Evolutionary conservation across 2,113 vertebrate species (phyloP).

Genomic region (Agelaius phoeniceus): DNA sequence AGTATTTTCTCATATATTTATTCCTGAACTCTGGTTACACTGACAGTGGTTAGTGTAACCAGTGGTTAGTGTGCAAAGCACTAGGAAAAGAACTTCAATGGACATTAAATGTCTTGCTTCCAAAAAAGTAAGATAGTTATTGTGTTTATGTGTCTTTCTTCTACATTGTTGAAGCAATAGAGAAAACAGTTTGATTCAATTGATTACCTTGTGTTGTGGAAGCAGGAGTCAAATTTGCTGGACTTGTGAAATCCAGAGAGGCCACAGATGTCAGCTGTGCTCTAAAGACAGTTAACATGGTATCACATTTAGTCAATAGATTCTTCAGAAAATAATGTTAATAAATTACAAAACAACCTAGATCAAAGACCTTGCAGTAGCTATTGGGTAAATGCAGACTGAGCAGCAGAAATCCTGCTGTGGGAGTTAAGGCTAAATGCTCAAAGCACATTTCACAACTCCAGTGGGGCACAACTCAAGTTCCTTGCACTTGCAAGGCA

Average conservation of each 20-base stretch:
- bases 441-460: background rate
- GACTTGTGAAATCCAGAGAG: background rate
- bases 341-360: background rate
- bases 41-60: background rate
- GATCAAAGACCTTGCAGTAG: background rate
- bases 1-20: background rate
- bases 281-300: conserved; percentile 1
- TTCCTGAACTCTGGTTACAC: background rate
- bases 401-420: background rate
- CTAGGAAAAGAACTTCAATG: background rate
- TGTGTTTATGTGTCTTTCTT: background rate
- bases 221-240: background rate
- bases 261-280: background rate
- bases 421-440: background rate
- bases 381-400: background rate
- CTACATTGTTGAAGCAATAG: background rate
- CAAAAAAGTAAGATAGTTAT: background rate
- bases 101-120: background rate
- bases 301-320: background rate
- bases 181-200: background rate
- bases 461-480: background rate
- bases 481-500: background rate
- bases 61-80: background rate
- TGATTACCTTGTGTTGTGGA: background rate
- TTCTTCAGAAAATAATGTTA: background rate